Evolutionary conservation across 2,888 invertebrate genomes (phyloP).

Genomic region (Andrena haemorrhoa): DNA sequence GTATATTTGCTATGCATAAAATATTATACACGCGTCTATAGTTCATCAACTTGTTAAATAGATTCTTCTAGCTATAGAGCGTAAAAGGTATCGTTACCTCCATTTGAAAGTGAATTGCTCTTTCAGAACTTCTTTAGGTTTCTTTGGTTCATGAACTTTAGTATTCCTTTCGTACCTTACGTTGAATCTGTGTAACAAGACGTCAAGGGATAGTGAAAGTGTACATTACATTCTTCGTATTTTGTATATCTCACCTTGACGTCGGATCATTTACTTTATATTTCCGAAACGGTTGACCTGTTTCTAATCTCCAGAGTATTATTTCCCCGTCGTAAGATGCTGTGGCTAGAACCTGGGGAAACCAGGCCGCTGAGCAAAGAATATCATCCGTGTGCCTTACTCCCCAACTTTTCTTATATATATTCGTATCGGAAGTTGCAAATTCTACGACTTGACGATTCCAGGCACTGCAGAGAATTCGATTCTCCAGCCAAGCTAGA

Average conservation of each 20-base stretch:
- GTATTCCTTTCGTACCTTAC: constrained; percentile 28
- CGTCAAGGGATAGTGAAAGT: background rate
- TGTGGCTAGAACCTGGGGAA: constrained; percentile 90
- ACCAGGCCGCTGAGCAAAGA: constrained; percentile 88
- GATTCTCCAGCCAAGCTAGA: constrained; percentile 85
- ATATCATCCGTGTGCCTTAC: constrained; percentile 91
- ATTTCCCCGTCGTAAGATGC: constrained; percentile 92
- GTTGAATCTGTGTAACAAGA: constrained; percentile 38
- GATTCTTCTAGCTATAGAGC: background rate
- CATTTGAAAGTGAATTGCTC: background rate
- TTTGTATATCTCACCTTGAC: constrained; percentile 72
- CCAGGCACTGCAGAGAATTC: constrained; percentile 93
- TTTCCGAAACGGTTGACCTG: constrained; percentile 89
- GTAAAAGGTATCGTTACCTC: constrained; percentile 27
- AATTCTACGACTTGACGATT: constrained; percentile 91
- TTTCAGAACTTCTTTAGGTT: background rate
- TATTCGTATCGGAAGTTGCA: constrained; percentile 86
- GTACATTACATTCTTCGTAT: background rate
- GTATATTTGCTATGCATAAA: constrained; percentile 2
- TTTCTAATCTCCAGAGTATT: constrained; percentile 93
- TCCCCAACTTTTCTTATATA: constrained; percentile 90
- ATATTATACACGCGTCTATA: background rate
- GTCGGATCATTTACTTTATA: constrained; percentile 83
- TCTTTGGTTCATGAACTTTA: background rate
- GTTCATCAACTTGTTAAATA: background rate